Evolutionary conservation across 1,140 invertebrate genomes (phyloP).

Genomic region (Drosophila pectinifera): DNA sequence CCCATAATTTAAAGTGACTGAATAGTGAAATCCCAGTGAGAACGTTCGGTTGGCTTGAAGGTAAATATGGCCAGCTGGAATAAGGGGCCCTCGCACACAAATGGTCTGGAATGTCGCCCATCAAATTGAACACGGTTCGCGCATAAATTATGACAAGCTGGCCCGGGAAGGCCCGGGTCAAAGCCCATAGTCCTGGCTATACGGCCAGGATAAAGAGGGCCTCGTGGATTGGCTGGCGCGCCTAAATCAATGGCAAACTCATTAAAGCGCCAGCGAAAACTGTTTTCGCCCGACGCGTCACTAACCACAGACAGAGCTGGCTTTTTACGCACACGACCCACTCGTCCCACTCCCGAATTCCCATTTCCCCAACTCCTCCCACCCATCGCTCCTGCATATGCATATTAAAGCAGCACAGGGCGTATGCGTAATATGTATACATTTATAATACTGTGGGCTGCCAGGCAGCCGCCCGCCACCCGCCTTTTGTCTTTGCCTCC

Average conservation of each 20-base stretch:
- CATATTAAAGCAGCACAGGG: slow-evolving; percentile 72
- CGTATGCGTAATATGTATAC: slow-evolving; percentile 68
- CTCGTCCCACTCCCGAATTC: neutral
- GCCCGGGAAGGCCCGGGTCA: neutral
- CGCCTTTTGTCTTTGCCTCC: slow-evolving; percentile 63
- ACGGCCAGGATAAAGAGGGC: slow-evolving; percentile 5
- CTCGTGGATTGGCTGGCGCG: slow-evolving; percentile 38
- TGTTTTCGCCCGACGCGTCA: slow-evolving; percentile 49
- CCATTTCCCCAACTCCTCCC: neutral
- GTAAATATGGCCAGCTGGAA: slow-evolving; percentile 65
- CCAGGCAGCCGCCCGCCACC: neutral
- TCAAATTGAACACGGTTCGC: slow-evolving; percentile 71
- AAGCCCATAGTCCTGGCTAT: slow-evolving; percentile 7
- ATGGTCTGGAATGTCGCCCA: slow-evolving; percentile 71
- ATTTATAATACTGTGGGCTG: slow-evolving; percentile 51
- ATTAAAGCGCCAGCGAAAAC: slow-evolving; percentile 65
- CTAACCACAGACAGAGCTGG: slow-evolving; percentile 48
- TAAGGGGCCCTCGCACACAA: slow-evolving; percentile 47
- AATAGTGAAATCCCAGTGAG: slow-evolving; percentile 22
- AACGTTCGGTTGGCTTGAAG: slow-evolving; percentile 43
- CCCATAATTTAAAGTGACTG: slow-evolving; percentile 40
- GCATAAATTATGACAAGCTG: slow-evolving; percentile 75
- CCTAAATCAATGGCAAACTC: slow-evolving; percentile 81
- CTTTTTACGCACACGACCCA: slow-evolving; percentile 5
- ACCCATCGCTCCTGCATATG: slow-evolving; percentile 57